Evolutionary conservation across 2,888 invertebrate genomes (phyloP), one percentile per base, ranked within the genome.

Genomic region (Dryocosmus kuriphilus): DNA sequence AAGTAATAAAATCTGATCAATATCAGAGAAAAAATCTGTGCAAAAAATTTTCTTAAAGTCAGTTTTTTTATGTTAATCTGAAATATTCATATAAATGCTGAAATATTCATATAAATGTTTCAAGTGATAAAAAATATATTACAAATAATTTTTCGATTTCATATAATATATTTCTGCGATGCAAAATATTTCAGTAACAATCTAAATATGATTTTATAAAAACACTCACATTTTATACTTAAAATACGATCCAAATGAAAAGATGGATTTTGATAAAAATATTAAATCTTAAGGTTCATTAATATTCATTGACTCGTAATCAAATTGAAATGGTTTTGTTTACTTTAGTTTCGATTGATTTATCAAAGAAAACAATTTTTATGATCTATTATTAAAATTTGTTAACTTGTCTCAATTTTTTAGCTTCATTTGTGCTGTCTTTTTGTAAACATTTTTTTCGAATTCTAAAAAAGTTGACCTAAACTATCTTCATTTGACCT

Each of bases 1-100:
- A 63, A 62, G 24, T 9, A 74, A 71, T 63, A 57, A 61, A 41
- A 32, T 73, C 73, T 60, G 46, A 62, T 63, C 63, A 75, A 63
- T 27, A 60, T 11, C 14, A 24, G 24, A 27, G 60, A 16, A 24
- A 24, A 24, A 60, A 27, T 27, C 7, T 5, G 11, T 27, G 22
- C 16, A 27, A 60, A 24, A 57, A 24, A 60, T 14, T 5, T 1
- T 60, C 24, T 57, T 57, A 16, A 2, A 57, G 6, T 14, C 24
- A 5, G 24, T 57, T 57, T 22, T 24, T 57, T 0, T 14, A 27
- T 60, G 27, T 0, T 6, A 27, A 55, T 55, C 5, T 27, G 22
- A 60, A 60, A 16, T 60, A 60, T 24, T 16, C 11, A 27, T 24
- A 2, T 4, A 11, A 11, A 22, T 57, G 7, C 5, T 27, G 22